A percentile compares a stretch with the other conserved stretches of the same genome.
phyloP scores from a whole-genome alignment of 23 tunicate species.

The Halocynthia roretzi region DNA sequence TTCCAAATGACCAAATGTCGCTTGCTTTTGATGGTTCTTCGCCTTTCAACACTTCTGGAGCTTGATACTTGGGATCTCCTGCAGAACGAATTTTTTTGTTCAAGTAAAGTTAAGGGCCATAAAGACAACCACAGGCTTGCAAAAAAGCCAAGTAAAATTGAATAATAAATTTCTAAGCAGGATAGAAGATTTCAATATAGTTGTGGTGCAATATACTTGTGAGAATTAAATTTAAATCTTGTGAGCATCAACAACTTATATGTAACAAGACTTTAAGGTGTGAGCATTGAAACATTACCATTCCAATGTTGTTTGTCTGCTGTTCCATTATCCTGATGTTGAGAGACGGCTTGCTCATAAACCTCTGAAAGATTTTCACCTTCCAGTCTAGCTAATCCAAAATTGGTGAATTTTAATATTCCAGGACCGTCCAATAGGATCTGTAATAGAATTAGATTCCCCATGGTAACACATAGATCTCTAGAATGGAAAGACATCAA shows the following conservation, averaged over 20 bases:
- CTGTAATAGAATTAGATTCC: not conserved
- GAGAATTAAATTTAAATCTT: no score
- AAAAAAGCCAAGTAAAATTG: no score
- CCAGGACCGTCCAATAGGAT: slow-evolving; percentile 97
- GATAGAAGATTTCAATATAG: not conserved
- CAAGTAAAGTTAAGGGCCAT: not conserved
- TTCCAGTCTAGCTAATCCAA: slow-evolving; percentile 70
- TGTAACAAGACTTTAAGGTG: no score
- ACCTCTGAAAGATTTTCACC: slow-evolving; percentile 79
- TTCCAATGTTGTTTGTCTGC: not conserved
- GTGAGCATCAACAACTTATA: no score
- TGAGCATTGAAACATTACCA: not conserved
- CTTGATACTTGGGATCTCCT: slow-evolving; percentile 52
- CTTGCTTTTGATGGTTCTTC: slow-evolving; percentile 47
- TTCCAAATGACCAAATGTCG: slow-evolving; percentile 92
- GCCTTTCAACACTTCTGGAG: slow-evolving; percentile 66
- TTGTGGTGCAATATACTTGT: not conserved
- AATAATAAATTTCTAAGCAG: no score
- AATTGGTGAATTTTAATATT: slow-evolving; percentile 76
- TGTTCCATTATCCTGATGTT: not conserved
- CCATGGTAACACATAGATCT: not conserved
- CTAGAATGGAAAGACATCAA: no score
- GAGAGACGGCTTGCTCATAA: slow-evolving; percentile 57
- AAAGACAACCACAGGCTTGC: not conserved
- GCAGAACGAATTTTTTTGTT: not conserved